These are phyloP conservation scores for Buphagus erythrorhynchus DNA, from an alignment of 2,797 vertebrate species.

Conservation along the genomic window DNA sequence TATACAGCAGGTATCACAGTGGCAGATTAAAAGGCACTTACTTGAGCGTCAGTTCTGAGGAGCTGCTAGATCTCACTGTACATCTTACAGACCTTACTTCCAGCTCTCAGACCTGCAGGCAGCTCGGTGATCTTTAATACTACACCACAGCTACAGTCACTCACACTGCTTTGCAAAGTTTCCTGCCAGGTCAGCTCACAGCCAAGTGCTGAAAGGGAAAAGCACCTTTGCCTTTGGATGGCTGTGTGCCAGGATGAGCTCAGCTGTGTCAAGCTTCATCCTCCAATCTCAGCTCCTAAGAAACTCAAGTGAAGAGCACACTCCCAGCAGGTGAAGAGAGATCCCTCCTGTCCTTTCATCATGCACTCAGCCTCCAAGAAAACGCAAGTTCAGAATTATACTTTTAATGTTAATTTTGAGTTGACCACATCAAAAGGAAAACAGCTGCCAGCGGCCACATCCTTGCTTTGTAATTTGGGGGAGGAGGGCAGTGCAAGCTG, in stretches of 20 bases:
- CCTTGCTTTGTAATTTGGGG: background rate
- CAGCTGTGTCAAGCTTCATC: background rate
- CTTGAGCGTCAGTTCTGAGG: background rate
- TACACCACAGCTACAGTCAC: background rate
- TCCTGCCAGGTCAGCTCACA: constrained; percentile 27
- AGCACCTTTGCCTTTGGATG: constrained; percentile 3
- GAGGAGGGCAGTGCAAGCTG: background rate
- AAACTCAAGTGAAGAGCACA: background rate
- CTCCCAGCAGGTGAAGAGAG: background rate
- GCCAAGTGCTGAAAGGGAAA: background rate
- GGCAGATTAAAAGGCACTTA: background rate
- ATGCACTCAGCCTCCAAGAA: background rate
- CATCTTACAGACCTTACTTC: background rate
- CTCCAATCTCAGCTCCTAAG: background rate
- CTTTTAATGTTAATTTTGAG: background rate
- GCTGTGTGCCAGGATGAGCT: background rate
- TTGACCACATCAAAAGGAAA: constrained; percentile 16
- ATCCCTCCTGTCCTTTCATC: background rate
- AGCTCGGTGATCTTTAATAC: background rate
- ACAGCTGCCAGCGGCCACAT: background rate
- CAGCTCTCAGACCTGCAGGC: background rate
- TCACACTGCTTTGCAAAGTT: background rate
- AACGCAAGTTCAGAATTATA: background rate
- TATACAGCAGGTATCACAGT: fast-evolving
- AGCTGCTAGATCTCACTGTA: background rate